Conservation (phyloP, 2,113 vertebrate genomes). For the Asarcornis scutulata region DNA sequence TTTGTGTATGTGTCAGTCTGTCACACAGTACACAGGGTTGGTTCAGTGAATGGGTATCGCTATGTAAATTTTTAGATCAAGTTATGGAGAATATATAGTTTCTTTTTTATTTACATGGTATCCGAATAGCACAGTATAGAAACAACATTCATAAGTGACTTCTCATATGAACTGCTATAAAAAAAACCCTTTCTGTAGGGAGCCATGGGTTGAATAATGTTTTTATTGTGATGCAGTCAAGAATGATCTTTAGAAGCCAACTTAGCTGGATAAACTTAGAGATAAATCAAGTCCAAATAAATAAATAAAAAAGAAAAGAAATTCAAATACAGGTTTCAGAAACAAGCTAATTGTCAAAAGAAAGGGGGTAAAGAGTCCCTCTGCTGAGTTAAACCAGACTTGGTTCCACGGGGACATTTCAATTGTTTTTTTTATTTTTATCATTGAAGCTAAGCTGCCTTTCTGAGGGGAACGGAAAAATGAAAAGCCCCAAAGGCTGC, state of each 20-base stretch:
- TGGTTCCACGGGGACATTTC: background rate
- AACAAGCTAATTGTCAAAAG: constrained; percentile 16
- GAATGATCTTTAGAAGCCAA: background rate
- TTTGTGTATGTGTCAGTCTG: background rate
- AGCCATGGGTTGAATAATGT: background rate
- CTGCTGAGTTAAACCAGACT: background rate
- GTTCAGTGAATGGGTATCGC: background rate
- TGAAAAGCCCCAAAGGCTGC: background rate
- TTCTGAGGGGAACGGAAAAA: background rate
- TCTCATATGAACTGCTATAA: background rate
- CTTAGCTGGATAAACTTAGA: background rate
- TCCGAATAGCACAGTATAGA: background rate
- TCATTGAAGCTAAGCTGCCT: background rate
- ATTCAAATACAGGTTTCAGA: constrained; percentile 21
- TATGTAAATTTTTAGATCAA: background rate
- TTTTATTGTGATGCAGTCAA: constrained; percentile 25
- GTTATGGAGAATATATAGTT: background rate
- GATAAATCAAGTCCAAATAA: background rate
- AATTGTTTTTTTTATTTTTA: constrained; percentile 36
- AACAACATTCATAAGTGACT: background rate
- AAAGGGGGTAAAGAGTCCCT: background rate
- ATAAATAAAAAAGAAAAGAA: background rate
- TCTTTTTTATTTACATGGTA: background rate
- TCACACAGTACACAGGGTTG: background rate
- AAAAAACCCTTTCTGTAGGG: background rate